These are phyloP conservation scores for Peromyscus melanophrys DNA, from an alignment of 2,797 vertebrate genomes.

Conservation along the genomic window DNA sequence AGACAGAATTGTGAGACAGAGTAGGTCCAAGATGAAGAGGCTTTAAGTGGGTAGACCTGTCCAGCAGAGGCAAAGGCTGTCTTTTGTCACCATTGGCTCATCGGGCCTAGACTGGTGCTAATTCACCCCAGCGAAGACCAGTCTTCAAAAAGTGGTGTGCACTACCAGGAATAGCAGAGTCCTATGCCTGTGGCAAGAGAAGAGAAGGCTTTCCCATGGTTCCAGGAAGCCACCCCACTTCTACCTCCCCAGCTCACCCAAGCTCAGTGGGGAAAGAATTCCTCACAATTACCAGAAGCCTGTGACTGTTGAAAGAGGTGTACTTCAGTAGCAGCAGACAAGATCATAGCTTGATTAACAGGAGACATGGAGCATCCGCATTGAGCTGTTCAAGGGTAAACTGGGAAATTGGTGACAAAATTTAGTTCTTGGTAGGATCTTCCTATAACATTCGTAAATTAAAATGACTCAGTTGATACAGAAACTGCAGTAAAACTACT, in stretches of 20 bases:
- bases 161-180: neutral
- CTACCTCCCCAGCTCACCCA: neutral
- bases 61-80: neutral
- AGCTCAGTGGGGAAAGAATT: constrained; percentile 48
- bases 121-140: neutral
- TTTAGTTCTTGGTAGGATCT: constrained; percentile 7
- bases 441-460: constrained; percentile 45
- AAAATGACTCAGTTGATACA: constrained; percentile 18
- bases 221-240: neutral
- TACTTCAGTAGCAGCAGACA: constrained; percentile 18
- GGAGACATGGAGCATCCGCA: neutral
- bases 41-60: neutral
- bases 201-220: neutral
- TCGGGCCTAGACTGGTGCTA: neutral
- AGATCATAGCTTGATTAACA: constrained; percentile 14
- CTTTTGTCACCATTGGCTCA: neutral
- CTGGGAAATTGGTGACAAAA: neutral
- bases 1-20: neutral
- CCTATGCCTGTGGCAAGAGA: neutral
- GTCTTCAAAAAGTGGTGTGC: neutral
- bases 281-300: constrained; percentile 12
- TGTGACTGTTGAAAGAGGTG: neutral
- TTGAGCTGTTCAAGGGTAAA: neutral
- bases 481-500: constrained; percentile 36
- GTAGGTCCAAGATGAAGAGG: neutral